These are phyloP conservation scores for Sebastes cheni DNA, from an alignment of 2,797 vertebrate species.

Conservation along the genomic window DNA sequence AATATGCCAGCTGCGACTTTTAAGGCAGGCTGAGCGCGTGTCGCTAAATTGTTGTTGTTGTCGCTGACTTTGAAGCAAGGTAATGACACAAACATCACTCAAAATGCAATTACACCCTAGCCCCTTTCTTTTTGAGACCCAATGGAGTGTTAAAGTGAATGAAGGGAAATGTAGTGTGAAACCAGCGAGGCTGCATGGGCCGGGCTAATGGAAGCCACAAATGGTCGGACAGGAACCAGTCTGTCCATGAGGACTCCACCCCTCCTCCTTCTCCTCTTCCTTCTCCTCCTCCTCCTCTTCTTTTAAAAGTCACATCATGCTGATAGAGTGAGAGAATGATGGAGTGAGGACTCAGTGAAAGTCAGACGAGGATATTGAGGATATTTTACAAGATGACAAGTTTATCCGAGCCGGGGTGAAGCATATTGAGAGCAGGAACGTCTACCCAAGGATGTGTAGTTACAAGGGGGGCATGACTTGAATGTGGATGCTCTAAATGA, in stretches of 20 bases:
- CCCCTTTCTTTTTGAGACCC: slow-evolving; percentile 81
- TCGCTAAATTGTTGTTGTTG: slow-evolving; percentile 66
- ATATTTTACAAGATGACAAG: slow-evolving; percentile 48
- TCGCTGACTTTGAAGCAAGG: slow-evolving; percentile 82
- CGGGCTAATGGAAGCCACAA: slow-evolving; percentile 83
- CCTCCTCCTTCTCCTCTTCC: background rate
- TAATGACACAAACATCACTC: slow-evolving; percentile 88
- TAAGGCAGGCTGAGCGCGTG: slow-evolving; percentile 41
- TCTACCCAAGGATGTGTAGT: slow-evolving; percentile 37
- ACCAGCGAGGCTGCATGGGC: slow-evolving; percentile 75
- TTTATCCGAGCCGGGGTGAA: slow-evolving; percentile 39
- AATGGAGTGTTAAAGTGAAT: slow-evolving; percentile 86
- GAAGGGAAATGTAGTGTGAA: slow-evolving; percentile 86
- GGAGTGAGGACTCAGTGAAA: slow-evolving; percentile 60
- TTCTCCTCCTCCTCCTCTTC: background rate
- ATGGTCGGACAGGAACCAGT: slow-evolving; percentile 68
- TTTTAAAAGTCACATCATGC: slow-evolving; percentile 55
- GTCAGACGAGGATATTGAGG: slow-evolving; percentile 44
- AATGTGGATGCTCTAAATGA: slow-evolving; percentile 34
- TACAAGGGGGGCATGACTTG: slow-evolving; percentile 35
- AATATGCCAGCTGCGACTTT: slow-evolving; percentile 56
- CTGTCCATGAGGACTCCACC: slow-evolving; percentile 1
- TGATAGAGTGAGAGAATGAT: slow-evolving; percentile 36
- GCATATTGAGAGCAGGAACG: slow-evolving; percentile 26
- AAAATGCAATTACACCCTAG: slow-evolving; percentile 87